Evolutionary conservation across 2,888 invertebrate genomes (phyloP), one percentile per base, ranked within the genome.

Genomic region (Drosophila merina): DNA sequence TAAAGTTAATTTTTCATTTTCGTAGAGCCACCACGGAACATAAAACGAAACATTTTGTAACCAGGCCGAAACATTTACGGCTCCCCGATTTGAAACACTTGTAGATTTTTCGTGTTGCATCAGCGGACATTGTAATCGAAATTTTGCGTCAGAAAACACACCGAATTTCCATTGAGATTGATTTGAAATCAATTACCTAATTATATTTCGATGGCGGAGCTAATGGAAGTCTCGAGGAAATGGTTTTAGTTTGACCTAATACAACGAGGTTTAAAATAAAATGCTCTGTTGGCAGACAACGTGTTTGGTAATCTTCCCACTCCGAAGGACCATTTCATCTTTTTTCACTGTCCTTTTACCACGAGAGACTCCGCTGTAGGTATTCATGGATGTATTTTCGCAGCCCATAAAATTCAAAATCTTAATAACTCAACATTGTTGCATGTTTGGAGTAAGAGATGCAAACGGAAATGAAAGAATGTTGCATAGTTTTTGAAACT

Each of bases 91-190:
- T 45, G 30, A 64, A 70, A 72, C 74, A 74, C 67, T 74, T 75
- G 74, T 74, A 71, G 72, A 20, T 74, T 63, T 73, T 64, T 50
- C 28, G 42, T 48, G 58, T 66, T 58, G 69, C 73, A 72, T 57
- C 55, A 76, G 72, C 76, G 73, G 75, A 79, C 69, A 79, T 71
- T 66, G 51, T 69, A 44, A 77, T 72, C 57, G 62, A 64, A 59
- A 50, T 50, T 57, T 57, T 77, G 60, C 60, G 69, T 57, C 50
- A 76, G 73, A 75, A 74, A 48, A 28, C 54, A 56, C 40, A 48
- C 68, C 31, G 60, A 33, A 58, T 50, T 59, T 62, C 63, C 69
- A 74, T 77, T 74, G 69, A 85, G 76, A 80, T 80, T 71, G 73
- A 86, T 84, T 36, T 5, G 36, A n/a, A 4, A 4, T n/a, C 36